Evolutionary conservation across 2,797 vertebrate species (phyloP).

Genomic region (Megaceryle alcyon): DNA sequence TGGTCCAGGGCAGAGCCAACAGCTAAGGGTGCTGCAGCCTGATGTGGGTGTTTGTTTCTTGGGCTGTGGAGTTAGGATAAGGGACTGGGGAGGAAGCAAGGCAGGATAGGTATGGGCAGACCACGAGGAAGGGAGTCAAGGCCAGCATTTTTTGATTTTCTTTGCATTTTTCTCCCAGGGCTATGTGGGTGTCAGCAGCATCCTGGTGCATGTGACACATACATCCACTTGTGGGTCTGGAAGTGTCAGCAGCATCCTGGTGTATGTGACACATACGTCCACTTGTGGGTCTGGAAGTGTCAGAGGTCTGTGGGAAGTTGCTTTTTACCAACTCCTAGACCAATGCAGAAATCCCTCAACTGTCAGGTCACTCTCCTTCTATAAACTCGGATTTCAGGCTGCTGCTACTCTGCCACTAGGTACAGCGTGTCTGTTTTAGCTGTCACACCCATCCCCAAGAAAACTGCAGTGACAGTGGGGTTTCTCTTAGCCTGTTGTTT

Average conservation of each 20-base stretch:
- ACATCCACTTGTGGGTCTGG: background rate
- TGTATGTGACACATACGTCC: background rate
- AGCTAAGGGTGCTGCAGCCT: rapidly evolving
- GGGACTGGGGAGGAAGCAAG: background rate
- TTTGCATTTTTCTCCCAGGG: background rate
- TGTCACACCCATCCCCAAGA: background rate
- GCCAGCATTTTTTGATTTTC: background rate
- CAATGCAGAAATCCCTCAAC: background rate
- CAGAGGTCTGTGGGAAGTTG: background rate
- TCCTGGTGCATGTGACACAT: background rate
- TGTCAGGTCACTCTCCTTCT: background rate
- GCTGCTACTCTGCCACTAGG: background rate
- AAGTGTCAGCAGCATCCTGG: background rate
- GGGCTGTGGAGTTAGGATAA: background rate
- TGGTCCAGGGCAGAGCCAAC: background rate
- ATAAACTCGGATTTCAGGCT: background rate
- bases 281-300: background rate
- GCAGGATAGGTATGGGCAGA: background rate
- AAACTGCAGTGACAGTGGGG: background rate
- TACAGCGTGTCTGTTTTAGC: background rate
- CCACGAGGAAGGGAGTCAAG: background rate
- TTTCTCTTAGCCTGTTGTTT: background rate
- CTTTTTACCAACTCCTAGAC: background rate
- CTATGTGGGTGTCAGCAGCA: background rate
- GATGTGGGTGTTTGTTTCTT: rapidly evolving